Conservation (phyloP, 2,797 vertebrate species). For the Benthosema pterotum region DNA sequence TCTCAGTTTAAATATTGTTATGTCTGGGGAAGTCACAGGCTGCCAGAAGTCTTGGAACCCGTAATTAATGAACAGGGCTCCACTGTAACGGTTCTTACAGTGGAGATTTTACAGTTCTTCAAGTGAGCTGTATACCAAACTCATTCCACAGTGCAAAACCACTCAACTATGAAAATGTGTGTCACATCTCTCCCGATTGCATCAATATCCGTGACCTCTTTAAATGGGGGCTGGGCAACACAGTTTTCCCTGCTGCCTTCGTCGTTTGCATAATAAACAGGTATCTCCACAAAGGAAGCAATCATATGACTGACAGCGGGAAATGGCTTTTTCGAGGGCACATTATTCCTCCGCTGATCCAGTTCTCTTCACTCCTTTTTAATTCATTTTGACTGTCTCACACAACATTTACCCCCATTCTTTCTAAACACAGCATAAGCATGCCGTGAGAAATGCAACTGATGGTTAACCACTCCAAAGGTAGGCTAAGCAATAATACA, state of each 20-base stretch:
- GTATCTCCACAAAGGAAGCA: conserved; percentile 1
- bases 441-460: not conserved
- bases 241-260: not conserved
- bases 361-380: not conserved
- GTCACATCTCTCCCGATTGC: conserved; percentile 22
- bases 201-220: conserved; percentile 32
- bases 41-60: too few relatives aligned
- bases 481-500: too few relatives aligned
- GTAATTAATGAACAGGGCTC: not conserved
- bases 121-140: not conserved
- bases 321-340: conserved; percentile 17
- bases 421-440: not conserved
- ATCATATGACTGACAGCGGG: conserved; percentile 17
- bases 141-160: conserved; percentile 12
- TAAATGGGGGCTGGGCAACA: conserved; percentile 21
- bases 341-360: conserved; percentile 6
- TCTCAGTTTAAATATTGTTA: too few relatives aligned
- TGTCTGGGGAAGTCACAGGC: too few relatives aligned
- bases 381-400: too few relatives aligned
- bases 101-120: not conserved
- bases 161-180: conserved; percentile 21
- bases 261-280: conserved; percentile 20
- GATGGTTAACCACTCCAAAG: not conserved
- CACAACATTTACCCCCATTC: conserved; percentile 4
- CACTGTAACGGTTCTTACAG: too few relatives aligned